These are phyloP conservation scores for Tinea semifulvella DNA, from an alignment of 2,888 invertebrate species.

Conservation along the genomic window DNA sequence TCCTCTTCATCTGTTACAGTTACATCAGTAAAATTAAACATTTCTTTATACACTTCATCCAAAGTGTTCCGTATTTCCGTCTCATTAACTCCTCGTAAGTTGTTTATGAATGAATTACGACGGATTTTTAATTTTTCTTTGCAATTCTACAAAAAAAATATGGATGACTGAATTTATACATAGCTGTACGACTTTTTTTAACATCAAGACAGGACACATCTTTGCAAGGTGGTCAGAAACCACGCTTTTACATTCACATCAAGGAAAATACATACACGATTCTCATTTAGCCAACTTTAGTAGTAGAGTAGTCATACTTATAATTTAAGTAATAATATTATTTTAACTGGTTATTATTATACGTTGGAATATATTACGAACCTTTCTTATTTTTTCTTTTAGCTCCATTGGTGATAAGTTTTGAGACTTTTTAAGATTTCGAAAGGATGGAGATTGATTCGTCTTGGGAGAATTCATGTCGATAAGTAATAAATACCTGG, in stretches of 20 bases:
- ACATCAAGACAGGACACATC: too few relatives aligned
- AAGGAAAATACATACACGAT: too few relatives aligned
- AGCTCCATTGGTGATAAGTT: slow-evolving; percentile 48
- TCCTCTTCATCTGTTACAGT: slow-evolving; percentile 37
- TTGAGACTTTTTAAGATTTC: slow-evolving; percentile 34
- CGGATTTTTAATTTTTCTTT: slow-evolving; percentile 47
- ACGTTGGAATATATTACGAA: slow-evolving; percentile 20
- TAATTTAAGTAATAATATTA: too few relatives aligned
- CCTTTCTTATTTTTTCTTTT: slow-evolving; percentile 56
- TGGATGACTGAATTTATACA: background rate
- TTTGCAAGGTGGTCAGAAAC: too few relatives aligned
- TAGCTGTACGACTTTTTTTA: too few relatives aligned
- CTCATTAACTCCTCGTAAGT: slow-evolving; percentile 35
- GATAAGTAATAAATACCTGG: too few relatives aligned
- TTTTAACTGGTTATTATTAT: too few relatives aligned
- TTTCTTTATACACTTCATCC: slow-evolving; percentile 42
- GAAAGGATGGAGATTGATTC: slow-evolving; percentile 38
- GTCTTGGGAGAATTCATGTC: too few relatives aligned
- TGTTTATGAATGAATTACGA: slow-evolving; percentile 42
- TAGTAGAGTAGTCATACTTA: too few relatives aligned
- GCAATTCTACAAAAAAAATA: slow-evolving; percentile 39
- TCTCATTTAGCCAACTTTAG: too few relatives aligned
- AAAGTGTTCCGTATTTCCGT: slow-evolving; percentile 37
- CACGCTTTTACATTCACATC: too few relatives aligned
- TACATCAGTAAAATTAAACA: slow-evolving; percentile 33